These are phyloP conservation scores for Allophyes oxyacanthae DNA, from an alignment of 2,888 invertebrate genomes.

Conservation along the genomic window DNA sequence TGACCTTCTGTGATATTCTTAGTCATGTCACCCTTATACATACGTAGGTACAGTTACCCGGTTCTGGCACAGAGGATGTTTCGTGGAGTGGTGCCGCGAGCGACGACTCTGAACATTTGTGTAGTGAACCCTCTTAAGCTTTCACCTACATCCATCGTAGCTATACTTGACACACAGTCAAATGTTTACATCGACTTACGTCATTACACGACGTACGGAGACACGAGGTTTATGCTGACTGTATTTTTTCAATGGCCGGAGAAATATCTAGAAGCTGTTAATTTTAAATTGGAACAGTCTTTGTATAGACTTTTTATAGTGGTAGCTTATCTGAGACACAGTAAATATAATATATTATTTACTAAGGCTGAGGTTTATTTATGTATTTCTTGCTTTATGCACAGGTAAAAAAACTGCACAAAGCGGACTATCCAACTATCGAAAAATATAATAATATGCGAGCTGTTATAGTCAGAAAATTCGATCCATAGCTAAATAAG, in stretches of 20 bases:
- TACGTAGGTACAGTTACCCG: conserved; percentile 21
- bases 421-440: no score
- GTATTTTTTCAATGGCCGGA: not conserved
- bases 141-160: conserved; percentile 71
- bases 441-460: no score
- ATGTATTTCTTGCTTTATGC: no score
- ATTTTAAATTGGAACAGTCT: no score
- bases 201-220: conserved; percentile 33
- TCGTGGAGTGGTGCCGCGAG: conserved; percentile 66
- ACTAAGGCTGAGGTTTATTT: no score
- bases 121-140: conserved; percentile 68
- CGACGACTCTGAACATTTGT: conserved; percentile 69
- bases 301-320: no score
- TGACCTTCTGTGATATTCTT: conserved; percentile 6
- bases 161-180: conserved; percentile 71
- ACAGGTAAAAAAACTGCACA: no score
- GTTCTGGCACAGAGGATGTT: conserved; percentile 60
- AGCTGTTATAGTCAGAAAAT: no score
- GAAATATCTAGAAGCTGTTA: no score
- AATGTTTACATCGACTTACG: conserved; percentile 64
- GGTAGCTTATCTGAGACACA: no score
- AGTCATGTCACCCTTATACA: conserved; percentile 16
- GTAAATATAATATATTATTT: no score
- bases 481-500: no score
- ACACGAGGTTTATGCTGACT: not conserved